Evolutionary conservation across 1,140 invertebrate genomes (phyloP), one percentile per base, ranked within the genome.

Genomic region (Chironomus tepperi): DNA sequence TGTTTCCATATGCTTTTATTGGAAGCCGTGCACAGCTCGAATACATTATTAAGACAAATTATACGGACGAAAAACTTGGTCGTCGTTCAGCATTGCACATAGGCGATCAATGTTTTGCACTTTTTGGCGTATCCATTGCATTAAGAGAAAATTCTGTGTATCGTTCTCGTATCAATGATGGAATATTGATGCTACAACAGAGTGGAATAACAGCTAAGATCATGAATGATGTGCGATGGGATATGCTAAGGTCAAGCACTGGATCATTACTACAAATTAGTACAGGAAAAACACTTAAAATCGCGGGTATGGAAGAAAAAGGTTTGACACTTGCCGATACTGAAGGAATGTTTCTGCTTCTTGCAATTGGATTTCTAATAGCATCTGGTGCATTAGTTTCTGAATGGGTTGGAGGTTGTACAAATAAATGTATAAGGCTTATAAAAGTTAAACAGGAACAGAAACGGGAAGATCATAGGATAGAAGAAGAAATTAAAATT

Each of bases 301-400:
- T 82, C 76, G 75, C 84, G 74, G 78, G 83, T 75, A 80, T 84
- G 12, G 87, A 90, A 81, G 90, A 93, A 79, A 85, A 89, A 74
- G 87, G 88, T 70, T 77, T 93, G 21, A 88, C 88, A 0, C 82
- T 91, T 47, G 89, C 90, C 77, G 90, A 92, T 76, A 91, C 89
- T 2, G 89, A 91, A 83, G 91, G 91, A 7, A 92, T 91, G 89
- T 93, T 92, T 78, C 80, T 92, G 7, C 83, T 93, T 1, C 82
- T 93, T 73, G 89, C 84, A 1, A 84, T 86, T 57, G 91, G 91
- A 0, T 89, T 88, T 79, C 79, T 88, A 0, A 76, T 89, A 12
- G 90, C 87, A 3, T 83, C 79, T 1, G 79, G 81, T 15, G 85
- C 86, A 7, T 79, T 88, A 19, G 75, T 87, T 3, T 89, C 86